Percentiles rank a stretch among this genome's conserved stretches.
Evolutionary conservation across 2,113 vertebrate genomes (phyloP).

Genomic region (Platanista minor): DNA sequence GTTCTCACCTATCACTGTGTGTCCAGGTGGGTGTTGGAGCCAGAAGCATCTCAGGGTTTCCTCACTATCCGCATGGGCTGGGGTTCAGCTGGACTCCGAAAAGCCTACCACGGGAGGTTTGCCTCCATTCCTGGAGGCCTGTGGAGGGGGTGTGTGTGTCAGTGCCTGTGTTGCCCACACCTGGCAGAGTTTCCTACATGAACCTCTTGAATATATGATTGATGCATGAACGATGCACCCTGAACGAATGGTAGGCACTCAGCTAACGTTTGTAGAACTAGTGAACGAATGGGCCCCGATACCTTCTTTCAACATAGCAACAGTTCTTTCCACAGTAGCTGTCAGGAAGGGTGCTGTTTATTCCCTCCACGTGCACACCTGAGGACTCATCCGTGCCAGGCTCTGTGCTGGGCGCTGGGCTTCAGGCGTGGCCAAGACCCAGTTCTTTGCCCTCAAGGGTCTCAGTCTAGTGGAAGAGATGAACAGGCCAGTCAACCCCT

Average conservation of each 20-base stretch:
- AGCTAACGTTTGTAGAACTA: background rate
- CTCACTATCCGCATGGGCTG: background rate
- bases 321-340: background rate
- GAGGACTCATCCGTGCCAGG: background rate
- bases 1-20: background rate
- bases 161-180: background rate
- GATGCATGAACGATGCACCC: background rate
- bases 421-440: background rate
- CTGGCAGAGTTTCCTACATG: background rate
- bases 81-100: background rate
- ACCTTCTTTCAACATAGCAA: background rate
- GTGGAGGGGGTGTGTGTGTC: accelerated
- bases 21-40: background rate
- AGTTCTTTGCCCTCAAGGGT: background rate
- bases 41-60: background rate
- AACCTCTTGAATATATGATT: background rate
- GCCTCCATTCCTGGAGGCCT: background rate
- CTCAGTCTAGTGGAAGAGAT: background rate
- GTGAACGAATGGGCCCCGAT: background rate
- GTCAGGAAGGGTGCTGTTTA: background rate
- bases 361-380: too few species aligned
- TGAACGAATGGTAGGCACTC: background rate
- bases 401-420: background rate
- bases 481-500: background rate
- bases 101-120: background rate